phyloP scores from a whole-genome alignment of 2,113 vertebrate species.

The Ammodytes dubius region DNA sequence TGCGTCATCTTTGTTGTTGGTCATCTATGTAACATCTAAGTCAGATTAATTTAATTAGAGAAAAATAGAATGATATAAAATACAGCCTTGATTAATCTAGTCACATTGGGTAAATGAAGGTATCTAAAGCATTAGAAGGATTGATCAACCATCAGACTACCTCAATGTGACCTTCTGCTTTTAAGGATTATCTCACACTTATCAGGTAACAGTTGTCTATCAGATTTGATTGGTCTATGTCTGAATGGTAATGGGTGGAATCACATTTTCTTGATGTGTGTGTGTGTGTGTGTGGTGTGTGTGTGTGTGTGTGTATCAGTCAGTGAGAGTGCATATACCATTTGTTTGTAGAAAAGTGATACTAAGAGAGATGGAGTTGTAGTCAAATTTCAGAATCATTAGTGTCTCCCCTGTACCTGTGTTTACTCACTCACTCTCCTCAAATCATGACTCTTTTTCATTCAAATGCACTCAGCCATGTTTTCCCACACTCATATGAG shows the following conservation, averaged over 20 bases:
- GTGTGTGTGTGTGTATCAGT: not conserved
- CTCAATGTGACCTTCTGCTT: no score
- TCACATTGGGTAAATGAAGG: not conserved
- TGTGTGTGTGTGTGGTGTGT: not conserved
- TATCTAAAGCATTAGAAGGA: not conserved
- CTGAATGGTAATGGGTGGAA: no score
- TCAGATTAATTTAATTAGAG: not conserved
- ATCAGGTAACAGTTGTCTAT: not conserved
- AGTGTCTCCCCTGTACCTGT: slow-evolving; percentile 14
- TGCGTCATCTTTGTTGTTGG: not conserved
- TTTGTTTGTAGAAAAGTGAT: slow-evolving; percentile 51
- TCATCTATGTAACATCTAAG: slow-evolving; percentile 9
- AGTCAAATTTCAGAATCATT: slow-evolving; percentile 47
- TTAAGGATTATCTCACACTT: not conserved
- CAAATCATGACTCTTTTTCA: not conserved
- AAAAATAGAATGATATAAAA: not conserved
- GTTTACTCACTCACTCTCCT: slow-evolving; percentile 31
- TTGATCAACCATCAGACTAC: not conserved
- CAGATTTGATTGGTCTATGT: not conserved
- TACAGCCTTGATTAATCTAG: not conserved
- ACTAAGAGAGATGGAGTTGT: slow-evolving; percentile 36
- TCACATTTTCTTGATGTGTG: no score
- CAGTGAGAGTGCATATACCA: not conserved
- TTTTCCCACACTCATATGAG: not conserved
- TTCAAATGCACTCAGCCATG: not conserved